Conservation (phyloP, 2,797 vertebrate species). For the Trichosurus vulpecula region DNA sequence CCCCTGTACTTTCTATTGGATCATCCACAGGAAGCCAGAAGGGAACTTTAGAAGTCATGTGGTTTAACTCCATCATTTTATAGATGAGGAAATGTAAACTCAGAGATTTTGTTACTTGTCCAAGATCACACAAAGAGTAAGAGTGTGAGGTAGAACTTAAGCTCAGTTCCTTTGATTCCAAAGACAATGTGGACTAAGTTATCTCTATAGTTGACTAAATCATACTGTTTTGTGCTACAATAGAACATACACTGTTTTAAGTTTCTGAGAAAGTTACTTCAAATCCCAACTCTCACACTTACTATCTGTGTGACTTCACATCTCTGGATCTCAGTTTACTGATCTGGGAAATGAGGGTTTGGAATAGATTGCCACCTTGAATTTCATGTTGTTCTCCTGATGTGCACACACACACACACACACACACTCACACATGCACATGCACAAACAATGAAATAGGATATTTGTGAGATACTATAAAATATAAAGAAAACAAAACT, state of each 20-base stretch:
- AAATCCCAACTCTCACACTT: too few species aligned
- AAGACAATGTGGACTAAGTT: background rate
- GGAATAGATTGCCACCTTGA: too few species aligned
- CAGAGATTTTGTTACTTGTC: too few species aligned
- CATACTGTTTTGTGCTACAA: background rate
- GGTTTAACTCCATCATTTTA: background rate
- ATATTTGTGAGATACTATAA: too few species aligned
- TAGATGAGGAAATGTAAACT: background rate
- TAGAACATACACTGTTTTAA: background rate
- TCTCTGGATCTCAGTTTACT: too few species aligned
- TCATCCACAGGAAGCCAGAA: background rate
- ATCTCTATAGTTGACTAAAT: background rate
- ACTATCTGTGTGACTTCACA: too few species aligned
- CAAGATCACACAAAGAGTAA: background rate
- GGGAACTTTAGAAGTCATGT: background rate
- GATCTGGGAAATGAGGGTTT: too few species aligned
- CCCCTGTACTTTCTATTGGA: background rate
- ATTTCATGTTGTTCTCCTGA: too few species aligned
- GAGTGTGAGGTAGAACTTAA: background rate
- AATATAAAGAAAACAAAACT: too few species aligned
- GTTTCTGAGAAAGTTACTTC: background rate
- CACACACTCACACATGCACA: too few species aligned
- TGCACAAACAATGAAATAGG: too few species aligned
- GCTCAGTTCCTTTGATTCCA: background rate
- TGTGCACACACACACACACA: too few species aligned